A percentile compares a stretch with the other conserved stretches of the same genome.
phyloP scores from a whole-genome alignment of 2,888 invertebrate species.

The Drosophila algonquin region DNA sequence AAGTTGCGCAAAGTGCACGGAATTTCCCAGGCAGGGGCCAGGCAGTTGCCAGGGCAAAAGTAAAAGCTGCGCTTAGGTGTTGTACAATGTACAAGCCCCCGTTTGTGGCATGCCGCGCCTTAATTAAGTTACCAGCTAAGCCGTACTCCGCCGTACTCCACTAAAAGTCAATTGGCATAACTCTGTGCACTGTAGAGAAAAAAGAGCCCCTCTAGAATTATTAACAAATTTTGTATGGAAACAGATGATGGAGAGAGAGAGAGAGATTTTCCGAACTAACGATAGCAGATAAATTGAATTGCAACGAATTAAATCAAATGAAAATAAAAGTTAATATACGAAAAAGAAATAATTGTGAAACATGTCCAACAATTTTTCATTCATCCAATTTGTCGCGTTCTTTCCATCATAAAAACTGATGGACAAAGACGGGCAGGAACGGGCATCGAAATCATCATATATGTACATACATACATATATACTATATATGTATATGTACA shows the following conservation, averaged over 20 bases:
- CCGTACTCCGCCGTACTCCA: not conserved
- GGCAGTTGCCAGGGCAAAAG: conserved; percentile 39
- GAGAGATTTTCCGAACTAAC: conserved; percentile 19
- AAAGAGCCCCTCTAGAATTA: not conserved
- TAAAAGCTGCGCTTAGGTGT: conserved; percentile 59
- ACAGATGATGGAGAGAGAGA: not conserved
- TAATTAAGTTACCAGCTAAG: conserved; percentile 58
- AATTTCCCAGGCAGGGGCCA: conserved; percentile 57
- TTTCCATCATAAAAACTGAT: conserved; percentile 32
- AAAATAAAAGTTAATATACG: conserved; percentile 55
- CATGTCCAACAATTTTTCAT: conserved; percentile 66
- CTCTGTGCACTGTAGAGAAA: too few relatives aligned
- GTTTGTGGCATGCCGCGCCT: conserved; percentile 37
- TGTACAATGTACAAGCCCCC: not conserved
- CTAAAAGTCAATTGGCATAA: not conserved
- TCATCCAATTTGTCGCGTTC: conserved; percentile 39
- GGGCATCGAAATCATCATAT: conserved; percentile 9
- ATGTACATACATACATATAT: not conserved
- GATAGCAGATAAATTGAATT: conserved; percentile 60
- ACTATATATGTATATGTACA: conserved; percentile 5
- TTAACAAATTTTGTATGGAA: not conserved
- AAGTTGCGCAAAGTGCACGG: conserved; percentile 43
- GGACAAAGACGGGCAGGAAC: conserved; percentile 17
- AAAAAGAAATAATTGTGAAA: conserved; percentile 1
- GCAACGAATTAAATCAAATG: conserved; percentile 68